Evolutionary conservation across 2,888 invertebrate species (phyloP), one percentile per base, ranked within the genome.

Genomic region (Eupithecia abbreviata): DNA sequence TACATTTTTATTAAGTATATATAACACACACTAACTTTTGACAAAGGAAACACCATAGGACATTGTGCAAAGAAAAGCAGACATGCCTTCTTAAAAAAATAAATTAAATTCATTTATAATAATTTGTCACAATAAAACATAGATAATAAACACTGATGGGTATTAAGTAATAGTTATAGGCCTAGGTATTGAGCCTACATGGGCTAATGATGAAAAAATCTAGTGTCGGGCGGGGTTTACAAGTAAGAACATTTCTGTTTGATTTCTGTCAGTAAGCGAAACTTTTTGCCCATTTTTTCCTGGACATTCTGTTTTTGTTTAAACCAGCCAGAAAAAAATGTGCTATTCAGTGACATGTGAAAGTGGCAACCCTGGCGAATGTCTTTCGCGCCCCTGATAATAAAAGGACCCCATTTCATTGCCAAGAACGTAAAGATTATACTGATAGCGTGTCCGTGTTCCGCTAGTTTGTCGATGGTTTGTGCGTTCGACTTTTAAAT

Each of bases 321-420:
- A 30, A 41, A 7, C 15, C 6, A 9, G 15, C 4, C 10, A 68
- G n/a, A 18, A 45, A 68, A 68, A 45, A 45, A 43, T 3, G 6
- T 13, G 0, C 0, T 43, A 15, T 43, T 9, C 41, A 58, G 9
- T 68, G 42, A 43, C n/a, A 68, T 45, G 18, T 18, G 30, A 65
- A 78, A 75, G 71, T 72, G 65, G 76, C 88, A 88, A 81, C 89
- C 89, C 89, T 91, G 87, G 55, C 73, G 66, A 75, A 81, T 86
- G 87, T 91, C 89, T 86, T 76, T 90, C 84, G 81, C 91, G 88
- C 91, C 92, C 91, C 83, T 79, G 87, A 87, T 86, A 88, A 88
- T 89, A 90, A 90, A 89, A 82, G 75, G 81, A 85, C 86, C 88
- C 88, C 88, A 84, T 80, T 82, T 81, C 81, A 82, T 80, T 79